These are phyloP conservation scores for Lepidurus packardi DNA, from an alignment of 1,140 invertebrate species.

Conservation along the genomic window DNA sequence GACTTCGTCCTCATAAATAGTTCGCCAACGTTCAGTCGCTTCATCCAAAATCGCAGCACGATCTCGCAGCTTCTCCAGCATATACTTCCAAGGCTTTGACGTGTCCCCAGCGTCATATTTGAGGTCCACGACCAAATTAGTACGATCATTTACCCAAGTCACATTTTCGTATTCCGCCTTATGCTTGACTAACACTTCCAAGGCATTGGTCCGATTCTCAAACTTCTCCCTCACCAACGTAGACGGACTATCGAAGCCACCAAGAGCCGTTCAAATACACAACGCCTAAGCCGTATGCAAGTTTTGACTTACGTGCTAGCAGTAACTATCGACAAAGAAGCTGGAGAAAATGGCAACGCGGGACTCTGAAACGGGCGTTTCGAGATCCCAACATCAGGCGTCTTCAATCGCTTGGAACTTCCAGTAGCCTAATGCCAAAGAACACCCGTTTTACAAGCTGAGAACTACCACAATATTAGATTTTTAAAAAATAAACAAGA, in stretches of 20 bases:
- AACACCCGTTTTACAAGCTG: not conserved
- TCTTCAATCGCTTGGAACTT: not conserved
- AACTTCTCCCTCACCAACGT: constrained; percentile 52
- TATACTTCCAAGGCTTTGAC: constrained; percentile 43
- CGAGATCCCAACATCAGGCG: not conserved
- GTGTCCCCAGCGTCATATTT: constrained; percentile 33
- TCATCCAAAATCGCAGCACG: constrained; percentile 46
- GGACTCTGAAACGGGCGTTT: constrained; percentile 30
- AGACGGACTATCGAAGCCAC: not conserved
- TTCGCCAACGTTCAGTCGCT: constrained; percentile 23
- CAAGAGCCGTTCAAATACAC: not conserved
- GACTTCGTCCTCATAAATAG: constrained; percentile 3
- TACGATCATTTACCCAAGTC: constrained; percentile 36
- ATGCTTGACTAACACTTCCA: constrained; percentile 50
- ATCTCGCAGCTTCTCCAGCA: constrained; percentile 53
- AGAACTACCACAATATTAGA: not conserved
- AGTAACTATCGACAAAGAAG: constrained; percentile 28
- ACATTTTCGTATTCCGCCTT: constrained; percentile 39
- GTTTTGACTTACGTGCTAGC: not conserved
- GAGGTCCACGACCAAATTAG: not conserved
- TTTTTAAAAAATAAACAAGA: not conserved
- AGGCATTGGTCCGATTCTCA: constrained; percentile 50
- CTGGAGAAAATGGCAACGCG: constrained; percentile 33
- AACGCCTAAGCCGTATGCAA: not conserved
- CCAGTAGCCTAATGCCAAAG: not conserved